Evolutionary conservation across 2,797 vertebrate genomes (phyloP), one percentile per base, ranked within the genome.

Genomic region (Enteromius fasciolatus): DNA sequence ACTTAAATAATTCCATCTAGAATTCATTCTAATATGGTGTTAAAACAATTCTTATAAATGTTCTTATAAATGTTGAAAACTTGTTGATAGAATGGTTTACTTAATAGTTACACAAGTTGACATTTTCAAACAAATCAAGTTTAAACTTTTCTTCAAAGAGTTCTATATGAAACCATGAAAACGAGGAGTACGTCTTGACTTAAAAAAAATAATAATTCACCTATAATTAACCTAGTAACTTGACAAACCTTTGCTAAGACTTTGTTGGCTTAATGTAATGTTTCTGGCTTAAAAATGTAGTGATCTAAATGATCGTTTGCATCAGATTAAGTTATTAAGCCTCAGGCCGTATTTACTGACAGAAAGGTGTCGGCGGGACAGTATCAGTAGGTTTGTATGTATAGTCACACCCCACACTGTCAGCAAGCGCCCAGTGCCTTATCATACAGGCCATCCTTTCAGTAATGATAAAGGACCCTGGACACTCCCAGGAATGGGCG

Each of bases 371-470:
- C 33, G 74, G 8, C 70, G 39, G 54, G 48, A 41, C 52, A 28
- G 80, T 87, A 84, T 89, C 83, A 73, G 83, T 68, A 67, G 64
- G 77, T 72, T 73, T 80, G 52, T 67, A 52, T 78, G 61, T 86
- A 86, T 31, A 68, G 86, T 86, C 82, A 86, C 86, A 85, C 88
- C 88, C 86, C 23, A 14, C 46, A 44, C 61, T 83, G 83, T 68
- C 69, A 57, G 83, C 74, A 67, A 76, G 80, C 41, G 44, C 83
- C n/a, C 84, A n/a, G 74, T 6, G 76, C 88, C 92, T 94, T 94
- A 95, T 95, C 94, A 92, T 77, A 54, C 36, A 39, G 44, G 80
- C 92, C 93, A 91, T 92, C 89, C 93, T 86, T 89, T 88, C 87
- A 74, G 1, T 78, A 83, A 90, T 86, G 93, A 93, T 94, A 92